A percentile compares a stretch with the other conserved stretches of the same genome.
Conservation (phyloP, 2,113 vertebrate species). For the Salminus brasiliensis region DNA sequence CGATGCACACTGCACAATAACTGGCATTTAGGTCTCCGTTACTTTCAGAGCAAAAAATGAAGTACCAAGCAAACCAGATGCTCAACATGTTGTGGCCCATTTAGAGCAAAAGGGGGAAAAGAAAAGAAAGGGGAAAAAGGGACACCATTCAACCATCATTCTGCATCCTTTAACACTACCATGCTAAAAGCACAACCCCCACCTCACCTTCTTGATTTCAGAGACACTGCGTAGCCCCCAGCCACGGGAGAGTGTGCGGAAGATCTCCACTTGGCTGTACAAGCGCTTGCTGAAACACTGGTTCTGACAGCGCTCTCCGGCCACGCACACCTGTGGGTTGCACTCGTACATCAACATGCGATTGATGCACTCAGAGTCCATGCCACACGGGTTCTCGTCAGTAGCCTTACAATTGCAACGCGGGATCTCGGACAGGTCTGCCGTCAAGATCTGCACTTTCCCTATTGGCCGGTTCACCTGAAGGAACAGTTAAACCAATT, state of each 20-base stretch:
- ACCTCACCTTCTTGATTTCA: conserved; percentile 91
- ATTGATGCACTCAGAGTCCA: conserved; percentile 97
- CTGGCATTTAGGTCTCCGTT: no score
- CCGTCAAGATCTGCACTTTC: conserved; percentile 95
- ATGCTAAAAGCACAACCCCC: no score
- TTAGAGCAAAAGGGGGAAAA: no score
- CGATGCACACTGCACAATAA: no score
- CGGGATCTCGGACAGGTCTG: conserved; percentile 93
- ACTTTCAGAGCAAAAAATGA: no score
- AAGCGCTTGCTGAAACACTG: conserved; percentile 94
- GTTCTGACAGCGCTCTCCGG: conserved; percentile 91
- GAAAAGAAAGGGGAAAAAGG: no score
- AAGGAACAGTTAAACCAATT: not conserved
- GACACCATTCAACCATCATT: no score
- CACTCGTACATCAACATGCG: conserved; percentile 98
- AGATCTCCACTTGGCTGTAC: conserved; percentile 92
- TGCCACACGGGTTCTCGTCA: conserved; percentile 92
- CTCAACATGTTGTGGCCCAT: no score
- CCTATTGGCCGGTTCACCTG: conserved; percentile 93
- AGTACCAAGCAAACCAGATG: no score
- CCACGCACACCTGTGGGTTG: conserved; percentile 91
- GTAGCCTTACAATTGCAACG: conserved; percentile 95
- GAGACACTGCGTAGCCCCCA: conserved; percentile 89
- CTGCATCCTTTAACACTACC: no score
- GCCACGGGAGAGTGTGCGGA: conserved; percentile 88